These are phyloP conservation scores for Baryphthengus martii DNA, from an alignment of 2,113 vertebrate species.

Conservation along the genomic window DNA sequence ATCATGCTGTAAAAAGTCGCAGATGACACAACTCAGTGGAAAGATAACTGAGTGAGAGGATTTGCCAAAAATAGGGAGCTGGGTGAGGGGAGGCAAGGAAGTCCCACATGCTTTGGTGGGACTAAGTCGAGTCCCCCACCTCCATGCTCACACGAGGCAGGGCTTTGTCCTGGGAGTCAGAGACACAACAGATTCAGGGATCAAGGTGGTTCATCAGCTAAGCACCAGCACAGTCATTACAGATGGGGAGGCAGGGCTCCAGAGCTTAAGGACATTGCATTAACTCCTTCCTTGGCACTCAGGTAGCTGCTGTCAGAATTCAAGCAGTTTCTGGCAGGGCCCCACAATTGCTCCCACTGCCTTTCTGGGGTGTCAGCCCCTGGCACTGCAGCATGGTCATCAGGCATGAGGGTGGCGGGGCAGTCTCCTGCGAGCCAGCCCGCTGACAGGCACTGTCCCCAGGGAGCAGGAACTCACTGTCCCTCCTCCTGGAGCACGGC, in stretches of 20 bases:
- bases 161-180: not conserved
- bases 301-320: not conserved
- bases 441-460: fast-evolving
- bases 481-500: fast-evolving
- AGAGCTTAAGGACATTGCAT: fast-evolving
- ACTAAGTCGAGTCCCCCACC: fast-evolving
- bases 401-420: fast-evolving
- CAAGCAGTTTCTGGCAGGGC: not conserved
- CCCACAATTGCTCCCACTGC: fast-evolving
- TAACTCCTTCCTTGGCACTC: not conserved
- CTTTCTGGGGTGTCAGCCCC: not conserved
- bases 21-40: fast-evolving
- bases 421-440: fast-evolving
- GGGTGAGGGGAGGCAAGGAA: not conserved
- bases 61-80: fast-evolving
- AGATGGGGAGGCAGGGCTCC: fast-evolving
- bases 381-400: fast-evolving
- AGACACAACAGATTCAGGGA: not conserved
- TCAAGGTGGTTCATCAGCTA: fast-evolving
- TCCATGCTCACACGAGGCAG: fast-evolving
- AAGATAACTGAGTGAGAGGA: fast-evolving
- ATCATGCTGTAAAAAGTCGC: not conserved
- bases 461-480: fast-evolving
- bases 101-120: not conserved
- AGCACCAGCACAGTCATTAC: not conserved